Conservation (phyloP, 2,113 vertebrate species). For the Lagopus leucura region DNA sequence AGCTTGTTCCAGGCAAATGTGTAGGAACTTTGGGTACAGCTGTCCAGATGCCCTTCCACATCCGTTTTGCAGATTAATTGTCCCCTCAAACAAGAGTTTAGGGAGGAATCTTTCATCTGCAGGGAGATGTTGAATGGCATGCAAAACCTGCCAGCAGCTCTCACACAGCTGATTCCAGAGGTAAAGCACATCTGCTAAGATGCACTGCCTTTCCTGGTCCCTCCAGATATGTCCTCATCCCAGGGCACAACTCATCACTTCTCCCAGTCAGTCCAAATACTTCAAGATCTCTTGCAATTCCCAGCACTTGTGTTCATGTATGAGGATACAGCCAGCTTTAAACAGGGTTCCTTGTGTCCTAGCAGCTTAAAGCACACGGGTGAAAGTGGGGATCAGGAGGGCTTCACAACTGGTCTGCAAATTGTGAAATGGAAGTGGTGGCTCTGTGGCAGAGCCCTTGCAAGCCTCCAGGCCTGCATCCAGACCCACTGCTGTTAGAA, state of each 20-base stretch:
- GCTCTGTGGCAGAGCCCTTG: neutral
- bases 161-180: neutral
- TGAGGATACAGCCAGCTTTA: neutral
- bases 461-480: neutral
- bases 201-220: neutral
- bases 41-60: neutral
- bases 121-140: neutral
- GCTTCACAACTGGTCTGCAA: neutral
- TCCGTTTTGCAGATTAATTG: neutral
- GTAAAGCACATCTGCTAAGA: neutral
- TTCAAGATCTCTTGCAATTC: neutral
- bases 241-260: neutral
- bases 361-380: neutral
- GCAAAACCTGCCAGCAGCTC: neutral
- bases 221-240: neutral
- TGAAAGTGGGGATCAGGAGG: conserved; percentile 22
- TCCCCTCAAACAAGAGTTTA: neutral
- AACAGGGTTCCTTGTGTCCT: neutral
- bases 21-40: neutral
- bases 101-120: neutral
- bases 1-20: neutral
- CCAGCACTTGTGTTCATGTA: neutral
- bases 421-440: neutral
- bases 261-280: neutral
- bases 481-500: neutral